Evolutionary conservation across 2,888 invertebrate species (phyloP).

Genomic region (Dorcus parallelipipedus): DNA sequence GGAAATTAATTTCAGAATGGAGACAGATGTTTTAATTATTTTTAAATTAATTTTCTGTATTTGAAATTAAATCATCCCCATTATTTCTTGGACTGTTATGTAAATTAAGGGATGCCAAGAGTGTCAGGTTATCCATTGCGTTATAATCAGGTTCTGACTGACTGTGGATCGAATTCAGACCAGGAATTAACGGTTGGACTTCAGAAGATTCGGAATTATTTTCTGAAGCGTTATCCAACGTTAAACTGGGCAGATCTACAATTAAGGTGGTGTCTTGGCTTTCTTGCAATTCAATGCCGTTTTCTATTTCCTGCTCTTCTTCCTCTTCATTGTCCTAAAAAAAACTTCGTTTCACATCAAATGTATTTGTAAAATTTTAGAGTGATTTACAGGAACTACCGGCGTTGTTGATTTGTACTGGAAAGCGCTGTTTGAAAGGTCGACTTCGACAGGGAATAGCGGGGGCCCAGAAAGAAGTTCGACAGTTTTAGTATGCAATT

Average conservation of each 20-base stretch:
- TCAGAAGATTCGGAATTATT: slow-evolving; percentile 12
- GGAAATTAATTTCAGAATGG: neutral
- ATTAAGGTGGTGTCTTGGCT: slow-evolving; percentile 13
- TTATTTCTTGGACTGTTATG: slow-evolving; percentile 25
- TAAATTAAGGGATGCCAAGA: slow-evolving; percentile 43
- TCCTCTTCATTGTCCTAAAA: slow-evolving; percentile 54
- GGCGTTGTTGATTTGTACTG: slow-evolving; percentile 73
- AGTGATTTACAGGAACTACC: slow-evolving; percentile 39
- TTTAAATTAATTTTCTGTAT: slow-evolving; percentile 9
- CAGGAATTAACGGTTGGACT: slow-evolving; percentile 26
- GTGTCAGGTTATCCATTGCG: slow-evolving; percentile 47
- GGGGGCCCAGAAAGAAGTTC: slow-evolving; percentile 72
- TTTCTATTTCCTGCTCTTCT: slow-evolving; percentile 52
- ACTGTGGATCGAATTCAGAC: slow-evolving; percentile 23
- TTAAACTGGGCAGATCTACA: slow-evolving; percentile 13
- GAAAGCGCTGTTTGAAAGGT: slow-evolving; percentile 87
- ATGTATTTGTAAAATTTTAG: neutral
- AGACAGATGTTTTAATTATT: slow-evolving; percentile 3
- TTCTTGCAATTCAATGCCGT: slow-evolving; percentile 44
- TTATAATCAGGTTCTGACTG: slow-evolving; percentile 44
- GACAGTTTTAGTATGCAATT: slow-evolving; percentile 60
- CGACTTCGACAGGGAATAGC: slow-evolving; percentile 94
- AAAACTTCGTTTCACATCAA: neutral
- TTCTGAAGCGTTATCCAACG: slow-evolving; percentile 8
- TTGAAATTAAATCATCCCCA: slow-evolving; percentile 3